phyloP scores from a whole-genome alignment of 1,140 invertebrate species.

The Drosophila ambigua region DNA sequence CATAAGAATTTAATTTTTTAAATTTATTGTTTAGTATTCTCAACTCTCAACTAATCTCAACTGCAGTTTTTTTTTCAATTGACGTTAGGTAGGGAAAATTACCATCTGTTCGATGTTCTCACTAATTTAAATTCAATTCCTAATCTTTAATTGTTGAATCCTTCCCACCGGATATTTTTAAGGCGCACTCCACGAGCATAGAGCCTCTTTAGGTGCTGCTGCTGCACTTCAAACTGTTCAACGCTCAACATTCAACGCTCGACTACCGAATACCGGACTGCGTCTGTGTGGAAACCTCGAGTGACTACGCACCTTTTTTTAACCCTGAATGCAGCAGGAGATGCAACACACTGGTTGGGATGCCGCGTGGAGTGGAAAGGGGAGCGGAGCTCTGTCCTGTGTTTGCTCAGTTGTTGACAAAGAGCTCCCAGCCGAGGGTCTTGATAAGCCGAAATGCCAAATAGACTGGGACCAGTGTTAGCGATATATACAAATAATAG shows the following conservation, averaged over 20 bases:
- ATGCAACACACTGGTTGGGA: neutral
- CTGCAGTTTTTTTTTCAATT: no score
- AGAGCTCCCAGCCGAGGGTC: slow-evolving; percentile 83
- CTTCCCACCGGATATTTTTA: no score
- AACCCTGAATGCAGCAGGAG: slow-evolving; percentile 2
- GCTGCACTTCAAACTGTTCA: slow-evolving; percentile 1
- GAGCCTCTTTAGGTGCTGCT: neutral
- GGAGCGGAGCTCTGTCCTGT: neutral
- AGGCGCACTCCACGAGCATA: neutral
- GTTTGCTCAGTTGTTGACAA: slow-evolving; percentile 82
- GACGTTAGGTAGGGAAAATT: no score
- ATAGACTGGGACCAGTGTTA: slow-evolving; percentile 83
- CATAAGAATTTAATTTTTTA: no score
- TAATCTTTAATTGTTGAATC: no score
- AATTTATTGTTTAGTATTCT: no score
- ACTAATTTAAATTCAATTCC: no score
- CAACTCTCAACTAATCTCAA: no score
- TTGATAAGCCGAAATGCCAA: slow-evolving; percentile 83
- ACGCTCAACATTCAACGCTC: slow-evolving; percentile 32
- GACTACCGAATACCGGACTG: slow-evolving; percentile 31
- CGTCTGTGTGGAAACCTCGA: slow-evolving; percentile 44
- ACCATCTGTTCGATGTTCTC: no score
- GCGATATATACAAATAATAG: slow-evolving; percentile 81
- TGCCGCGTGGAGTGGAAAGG: no score
- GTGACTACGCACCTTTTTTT: slow-evolving; percentile 68